Base-by-base conservation (phyloP, 2,797 vertebrate species). In the Pipistrellus nathusii region DNA sequence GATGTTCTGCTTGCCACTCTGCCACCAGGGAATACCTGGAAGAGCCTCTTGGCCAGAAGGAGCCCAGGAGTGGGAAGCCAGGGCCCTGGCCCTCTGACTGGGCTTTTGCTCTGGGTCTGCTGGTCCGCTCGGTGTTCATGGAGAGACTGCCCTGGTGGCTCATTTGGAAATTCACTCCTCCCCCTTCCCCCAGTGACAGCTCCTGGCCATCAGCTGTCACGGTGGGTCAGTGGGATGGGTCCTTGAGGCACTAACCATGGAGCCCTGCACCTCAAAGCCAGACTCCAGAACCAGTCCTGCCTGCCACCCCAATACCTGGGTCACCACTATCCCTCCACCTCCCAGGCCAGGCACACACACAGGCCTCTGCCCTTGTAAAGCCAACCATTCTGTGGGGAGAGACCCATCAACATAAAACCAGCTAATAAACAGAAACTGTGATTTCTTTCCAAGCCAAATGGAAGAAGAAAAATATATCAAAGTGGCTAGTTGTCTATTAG, bases 381-480 rank as follows among this genome's bases (percentile, higher is more conserved):
- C 35, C 13, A 8, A 55, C 85, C 1, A 3, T 17, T 59, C 51
- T 5, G 3, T 77, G 48, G 71, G 64, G 30, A 4, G 11, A 76
- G 41, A 51, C 17, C 44, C 90, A 85, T 13, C 9, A 59, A 62
- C 62, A 73, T 55, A 76, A 77, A 93, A 55, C 35, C 0, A 0
- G 87, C 85, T 82, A 72, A 57, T 27, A 68, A 59, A 76, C 0
- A 90, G 76, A 84, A 92, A 27, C 25, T 72, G 81, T 59, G 77
- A 87, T 53, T 76, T 86, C 85, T 84, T 64, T 44, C 87, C n/a
- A 69, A 73, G 93, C 30, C 83, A 95, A 91, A 75, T 69, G 75
- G 86, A 85, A 64, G 84, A 59, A 90, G 91, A 87, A 71, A 88
- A 93, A 85, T 4, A 92, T 2, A 83, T 25, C 21, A 8, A 68